Base-by-base conservation (phyloP, 2,888 invertebrate species). In the Caprella mutica region DNA sequence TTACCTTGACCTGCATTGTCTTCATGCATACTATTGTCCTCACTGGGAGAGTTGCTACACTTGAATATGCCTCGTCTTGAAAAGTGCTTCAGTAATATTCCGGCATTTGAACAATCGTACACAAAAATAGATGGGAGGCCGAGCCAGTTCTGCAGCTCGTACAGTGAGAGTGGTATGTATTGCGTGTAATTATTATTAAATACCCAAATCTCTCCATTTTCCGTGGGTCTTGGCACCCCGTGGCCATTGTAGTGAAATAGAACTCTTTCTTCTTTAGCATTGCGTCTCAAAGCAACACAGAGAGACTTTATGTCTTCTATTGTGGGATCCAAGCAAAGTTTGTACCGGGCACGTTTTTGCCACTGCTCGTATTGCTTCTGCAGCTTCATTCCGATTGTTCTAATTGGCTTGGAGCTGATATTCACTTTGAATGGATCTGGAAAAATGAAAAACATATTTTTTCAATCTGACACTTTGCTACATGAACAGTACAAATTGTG, bases 181-280 rank as follows among this genome's bases (percentile, higher is more conserved):
- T 98, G 97, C 3, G 98, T 99, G 74, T 92, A 98, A 33, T 84
- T 87, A 84, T 92, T 83, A 76, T 99, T 98, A 76, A 98, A 98
- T 3, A 99, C 96, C 97, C 97, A 97, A 69, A 97, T 91, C 78
- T 99, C 98, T 8, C 98, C 97, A 76, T 98, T 98, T 19, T 83
- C 79, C 9, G 98, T 98, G 30, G 98, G 98, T 73, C 86, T 87
- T 40, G 98, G 98, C 59, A 99, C 98, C 17, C 98, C 98, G 72
- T 98, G 98, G 0, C 98, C 98, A 74, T 98, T 99, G 74, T 98
- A 99, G 75, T 99, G 98, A 75, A 98, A 98, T 54, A 99, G 76
- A 35, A 98, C 94, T 65, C 98, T 80, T 72, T 98, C 98, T 69
- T 97, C 97, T 75, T 97, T 97, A 4, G 98, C 97, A 75, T 93